Evolutionary conservation across 2,797 vertebrate species (phyloP).

Genomic region (Paratrypauchen microcephalus): DNA sequence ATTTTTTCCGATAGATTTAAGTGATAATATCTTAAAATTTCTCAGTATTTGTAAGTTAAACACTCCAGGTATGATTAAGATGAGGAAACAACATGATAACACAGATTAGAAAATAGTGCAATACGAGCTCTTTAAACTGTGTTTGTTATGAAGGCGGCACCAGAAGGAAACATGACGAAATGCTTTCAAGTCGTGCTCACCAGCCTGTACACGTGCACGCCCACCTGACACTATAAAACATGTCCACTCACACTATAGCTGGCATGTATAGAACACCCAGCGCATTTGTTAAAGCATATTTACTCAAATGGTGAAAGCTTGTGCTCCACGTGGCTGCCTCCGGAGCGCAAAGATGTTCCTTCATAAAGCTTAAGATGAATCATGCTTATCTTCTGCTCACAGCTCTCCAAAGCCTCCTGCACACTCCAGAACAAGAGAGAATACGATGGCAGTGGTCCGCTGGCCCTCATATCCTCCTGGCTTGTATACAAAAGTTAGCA

Average conservation of each 20-base stretch:
- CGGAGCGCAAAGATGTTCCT: conserved; percentile 38
- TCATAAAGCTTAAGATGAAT: conserved; percentile 52
- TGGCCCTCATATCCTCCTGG: conserved; percentile 25
- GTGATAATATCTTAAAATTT: too few species aligned
- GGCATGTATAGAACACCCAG: conserved; percentile 1
- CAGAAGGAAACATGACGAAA: conserved; percentile 43
- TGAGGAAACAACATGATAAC: too few species aligned
- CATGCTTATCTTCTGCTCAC: conserved; percentile 77
- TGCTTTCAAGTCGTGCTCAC: conserved; percentile 69
- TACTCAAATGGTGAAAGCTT: conserved; percentile 25
- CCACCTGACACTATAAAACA: conserved; percentile 12
- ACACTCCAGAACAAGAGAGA: conserved; percentile 66
- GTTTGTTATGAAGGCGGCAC: conserved; percentile 45
- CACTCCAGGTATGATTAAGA: too few species aligned
- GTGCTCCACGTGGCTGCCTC: conserved; percentile 31
- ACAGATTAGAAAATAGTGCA: too few species aligned
- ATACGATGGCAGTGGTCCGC: conserved; percentile 23
- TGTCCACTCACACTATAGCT: conserved; percentile 11
- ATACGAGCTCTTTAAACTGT: neutral
- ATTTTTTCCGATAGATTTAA: too few species aligned
- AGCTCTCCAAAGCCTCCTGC: conserved; percentile 72
- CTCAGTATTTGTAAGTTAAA: too few species aligned
- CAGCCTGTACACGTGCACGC: conserved; percentile 26
- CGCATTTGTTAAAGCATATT: conserved; percentile 28
- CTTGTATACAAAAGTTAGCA: conserved; percentile 41